Percentiles rank a stretch among this genome's conserved stretches.
phyloP scores from a whole-genome alignment of 2,888 invertebrate species.

The Trisateles emortualis region DNA sequence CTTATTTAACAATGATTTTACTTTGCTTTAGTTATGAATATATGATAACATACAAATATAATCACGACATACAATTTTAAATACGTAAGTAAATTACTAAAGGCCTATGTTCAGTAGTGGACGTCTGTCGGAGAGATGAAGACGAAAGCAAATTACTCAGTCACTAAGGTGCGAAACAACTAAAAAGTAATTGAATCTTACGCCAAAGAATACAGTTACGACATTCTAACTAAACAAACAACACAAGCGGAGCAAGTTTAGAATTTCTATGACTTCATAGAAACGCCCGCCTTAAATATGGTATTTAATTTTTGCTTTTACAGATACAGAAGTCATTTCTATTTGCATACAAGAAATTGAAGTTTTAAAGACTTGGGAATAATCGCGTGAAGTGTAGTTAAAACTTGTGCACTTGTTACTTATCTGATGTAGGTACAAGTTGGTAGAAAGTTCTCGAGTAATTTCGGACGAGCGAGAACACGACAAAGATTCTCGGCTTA shows the following conservation, averaged over 20 bases:
- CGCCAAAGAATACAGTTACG: slow-evolving; percentile 14
- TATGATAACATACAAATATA: too few species aligned
- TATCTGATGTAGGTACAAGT: slow-evolving; percentile 59
- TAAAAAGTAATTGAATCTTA: slow-evolving; percentile 29
- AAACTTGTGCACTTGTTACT: slow-evolving; percentile 65
- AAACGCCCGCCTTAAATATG: slow-evolving; percentile 11
- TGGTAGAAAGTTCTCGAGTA: slow-evolving; percentile 58
- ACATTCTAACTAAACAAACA: slow-evolving; percentile 23
- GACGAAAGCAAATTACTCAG: background rate
- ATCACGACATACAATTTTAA: too few species aligned
- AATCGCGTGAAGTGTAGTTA: slow-evolving; percentile 62
- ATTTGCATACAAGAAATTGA: slow-evolving; percentile 28
- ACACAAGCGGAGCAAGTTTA: slow-evolving; percentile 29
- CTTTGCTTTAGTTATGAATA: too few species aligned
- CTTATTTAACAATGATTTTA: too few species aligned
- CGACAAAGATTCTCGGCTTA: slow-evolving; percentile 67
- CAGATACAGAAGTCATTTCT: slow-evolving; percentile 5
- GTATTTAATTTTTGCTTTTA: background rate
- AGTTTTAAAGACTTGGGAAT: slow-evolving; percentile 46
- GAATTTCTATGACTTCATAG: slow-evolving; percentile 33
- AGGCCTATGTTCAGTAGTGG: background rate
- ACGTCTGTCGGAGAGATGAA: too few species aligned
- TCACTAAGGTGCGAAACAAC: slow-evolving; percentile 1
- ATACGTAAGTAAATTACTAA: too few species aligned
- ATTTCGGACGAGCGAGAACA: slow-evolving; percentile 55